Conservation (phyloP, 2,113 vertebrate genomes). For the Sapajus apella region DNA sequence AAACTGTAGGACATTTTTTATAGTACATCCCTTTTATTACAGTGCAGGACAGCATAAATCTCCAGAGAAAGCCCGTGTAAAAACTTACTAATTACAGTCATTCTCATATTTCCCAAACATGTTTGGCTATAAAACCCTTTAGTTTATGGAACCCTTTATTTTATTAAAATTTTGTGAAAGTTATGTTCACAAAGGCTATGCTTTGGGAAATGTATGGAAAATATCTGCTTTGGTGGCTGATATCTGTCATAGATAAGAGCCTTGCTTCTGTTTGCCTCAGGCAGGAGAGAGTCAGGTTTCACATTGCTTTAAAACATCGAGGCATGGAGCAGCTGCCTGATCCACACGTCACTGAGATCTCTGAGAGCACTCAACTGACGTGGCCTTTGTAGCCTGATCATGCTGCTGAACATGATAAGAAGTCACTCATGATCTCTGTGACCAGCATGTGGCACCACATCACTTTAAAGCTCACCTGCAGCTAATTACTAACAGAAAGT, state of each 20-base stretch:
- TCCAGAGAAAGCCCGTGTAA: no score
- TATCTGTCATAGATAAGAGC: background rate
- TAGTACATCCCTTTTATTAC: background rate
- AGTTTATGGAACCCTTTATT: background rate
- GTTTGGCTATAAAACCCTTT: background rate
- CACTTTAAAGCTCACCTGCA: background rate
- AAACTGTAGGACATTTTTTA: background rate
- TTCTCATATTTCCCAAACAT: background rate
- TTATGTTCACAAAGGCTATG: background rate
- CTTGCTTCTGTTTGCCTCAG: background rate
- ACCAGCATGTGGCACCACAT: no score
- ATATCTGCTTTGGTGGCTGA: background rate
- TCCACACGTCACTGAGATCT: background rate
- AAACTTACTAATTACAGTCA: background rate
- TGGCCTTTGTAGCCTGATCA: background rate
- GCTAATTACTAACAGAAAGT: background rate
- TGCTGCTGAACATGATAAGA: background rate
- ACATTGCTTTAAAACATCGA: background rate
- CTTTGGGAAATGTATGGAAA: background rate
- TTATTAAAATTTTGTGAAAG: background rate
- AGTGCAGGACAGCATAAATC: background rate
- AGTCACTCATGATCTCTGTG: background rate
- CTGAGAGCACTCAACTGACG: background rate
- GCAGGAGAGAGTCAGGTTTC: background rate
- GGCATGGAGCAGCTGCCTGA: accelerated